Evolutionary conservation across 2,888 invertebrate species (phyloP).

Genomic region (Caenorhabditis sulstoni): DNA sequence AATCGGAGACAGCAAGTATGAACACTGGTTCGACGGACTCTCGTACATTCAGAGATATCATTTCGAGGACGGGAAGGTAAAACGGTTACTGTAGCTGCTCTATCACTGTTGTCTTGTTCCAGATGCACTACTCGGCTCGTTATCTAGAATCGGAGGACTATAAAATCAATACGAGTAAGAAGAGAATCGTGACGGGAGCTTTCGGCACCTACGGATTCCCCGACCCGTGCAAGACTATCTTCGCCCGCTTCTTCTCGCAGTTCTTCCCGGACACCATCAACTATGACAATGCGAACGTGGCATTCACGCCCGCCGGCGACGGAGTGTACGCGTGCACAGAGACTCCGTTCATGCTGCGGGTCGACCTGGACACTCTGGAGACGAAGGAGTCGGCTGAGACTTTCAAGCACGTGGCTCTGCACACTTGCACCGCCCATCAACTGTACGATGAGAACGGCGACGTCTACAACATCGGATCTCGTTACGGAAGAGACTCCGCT

Average conservation of each 20-base stretch:
- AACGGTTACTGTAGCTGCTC: background rate
- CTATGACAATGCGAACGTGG: constrained; percentile 92
- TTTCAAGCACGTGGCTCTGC: constrained; percentile 59
- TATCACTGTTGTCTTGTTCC: too few relatives aligned
- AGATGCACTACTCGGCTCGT: constrained; percentile 88
- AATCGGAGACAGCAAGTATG: constrained; percentile 86
- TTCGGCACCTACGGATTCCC: constrained; percentile 86
- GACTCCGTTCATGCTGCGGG: constrained; percentile 87
- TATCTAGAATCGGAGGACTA: constrained; percentile 87
- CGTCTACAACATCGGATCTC: constrained; percentile 70
- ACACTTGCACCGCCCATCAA: constrained; percentile 73
- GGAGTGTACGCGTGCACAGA: constrained; percentile 92
- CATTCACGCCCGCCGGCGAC: constrained; percentile 86
- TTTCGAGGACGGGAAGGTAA: constrained; percentile 80
- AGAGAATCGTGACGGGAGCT: constrained; percentile 84
- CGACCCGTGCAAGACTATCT: constrained; percentile 85
- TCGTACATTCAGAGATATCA: constrained; percentile 83
- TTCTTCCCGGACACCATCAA: constrained; percentile 76
- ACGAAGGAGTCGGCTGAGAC: constrained; percentile 82
- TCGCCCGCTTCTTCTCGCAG: constrained; percentile 79
- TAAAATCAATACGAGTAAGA: constrained; percentile 86
- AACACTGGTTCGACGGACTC: constrained; percentile 92
- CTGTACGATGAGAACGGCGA: constrained; percentile 68
- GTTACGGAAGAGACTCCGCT: constrained; percentile 63
- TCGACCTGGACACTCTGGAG: constrained; percentile 88